phyloP scores from a whole-genome alignment of 2,113 vertebrate genomes.

The Xenopus laevis region DNA sequence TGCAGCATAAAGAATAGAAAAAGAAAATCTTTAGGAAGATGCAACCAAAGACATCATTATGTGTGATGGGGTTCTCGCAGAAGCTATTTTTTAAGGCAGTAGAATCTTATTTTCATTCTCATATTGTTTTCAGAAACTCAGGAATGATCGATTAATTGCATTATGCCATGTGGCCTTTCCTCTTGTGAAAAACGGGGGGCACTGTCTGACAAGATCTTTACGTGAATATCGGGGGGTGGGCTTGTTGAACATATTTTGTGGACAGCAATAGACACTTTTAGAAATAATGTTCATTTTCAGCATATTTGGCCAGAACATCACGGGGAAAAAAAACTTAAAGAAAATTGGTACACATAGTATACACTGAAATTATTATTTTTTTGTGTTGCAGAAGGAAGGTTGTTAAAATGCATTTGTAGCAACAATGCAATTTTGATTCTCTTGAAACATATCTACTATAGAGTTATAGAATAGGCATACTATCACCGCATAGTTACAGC shows the following conservation, averaged over 20 bases:
- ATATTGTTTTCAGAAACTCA: constrained; percentile 80
- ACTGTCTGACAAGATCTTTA: constrained; percentile 21
- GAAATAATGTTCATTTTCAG: neutral
- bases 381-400: neutral
- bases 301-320: neutral
- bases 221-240: too few relatives aligned
- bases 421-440: neutral
- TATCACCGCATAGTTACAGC: neutral
- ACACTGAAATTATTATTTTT: neutral
- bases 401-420: neutral
- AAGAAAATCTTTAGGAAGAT: constrained; percentile 53
- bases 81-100: constrained; percentile 67
- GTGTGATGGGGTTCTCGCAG: constrained; percentile 61
- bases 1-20: constrained; percentile 71
- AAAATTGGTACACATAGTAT: neutral
- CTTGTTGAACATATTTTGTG: neutral
- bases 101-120: constrained; percentile 67
- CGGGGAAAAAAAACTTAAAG: neutral
- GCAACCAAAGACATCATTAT: constrained; percentile 72
- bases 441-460: too few relatives aligned
- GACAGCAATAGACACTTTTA: neutral
- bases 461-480: neutral
- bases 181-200: constrained; percentile 59
- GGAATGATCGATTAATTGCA: constrained; percentile 78
- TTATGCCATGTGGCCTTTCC: constrained; percentile 70